These are phyloP conservation scores for Therioaphis trifolii DNA, from an alignment of 2,888 invertebrate genomes.

Conservation along the genomic window DNA sequence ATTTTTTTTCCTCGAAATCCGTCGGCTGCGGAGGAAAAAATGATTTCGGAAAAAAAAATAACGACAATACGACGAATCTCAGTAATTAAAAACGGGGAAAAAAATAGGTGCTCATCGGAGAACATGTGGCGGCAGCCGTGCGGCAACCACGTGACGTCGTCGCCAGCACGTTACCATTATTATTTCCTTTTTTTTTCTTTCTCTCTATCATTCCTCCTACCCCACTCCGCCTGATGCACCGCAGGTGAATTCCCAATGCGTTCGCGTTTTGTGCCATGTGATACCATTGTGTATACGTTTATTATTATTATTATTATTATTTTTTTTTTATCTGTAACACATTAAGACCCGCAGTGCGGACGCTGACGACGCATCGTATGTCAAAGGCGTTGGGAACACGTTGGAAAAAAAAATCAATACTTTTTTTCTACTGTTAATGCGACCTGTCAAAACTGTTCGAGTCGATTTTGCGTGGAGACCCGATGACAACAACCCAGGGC, in stretches of 20 bases:
- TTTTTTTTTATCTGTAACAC: slow-evolving; percentile 11
- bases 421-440: slow-evolving; percentile 8
- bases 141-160: slow-evolving; percentile 41
- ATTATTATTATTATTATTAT: not conserved
- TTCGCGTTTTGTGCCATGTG: slow-evolving; percentile 21
- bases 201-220: not conserved
- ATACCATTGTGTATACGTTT: slow-evolving; percentile 51
- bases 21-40: not conserved
- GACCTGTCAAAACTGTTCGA: slow-evolving; percentile 32
- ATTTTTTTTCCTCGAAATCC: not conserved
- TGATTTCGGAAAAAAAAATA: not conserved
- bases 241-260: slow-evolving; percentile 48
- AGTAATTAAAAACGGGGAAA: slow-evolving; percentile 30
- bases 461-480: not conserved
- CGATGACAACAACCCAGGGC: not conserved
- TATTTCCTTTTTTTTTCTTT: not conserved
- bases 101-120: not conserved
- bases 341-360: slow-evolving; percentile 48
- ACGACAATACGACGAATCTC: slow-evolving; percentile 42
- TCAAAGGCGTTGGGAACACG: slow-evolving; percentile 35
- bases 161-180: not conserved
- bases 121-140: slow-evolving; percentile 22
- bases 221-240: slow-evolving; percentile 7
- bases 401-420: slow-evolving; percentile 36
- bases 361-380: slow-evolving; percentile 52